Evolutionary conservation across 2,113 vertebrate genomes (phyloP), one percentile per base, ranked within the genome.

Genomic region (Aspiorhynchus laticeps): DNA sequence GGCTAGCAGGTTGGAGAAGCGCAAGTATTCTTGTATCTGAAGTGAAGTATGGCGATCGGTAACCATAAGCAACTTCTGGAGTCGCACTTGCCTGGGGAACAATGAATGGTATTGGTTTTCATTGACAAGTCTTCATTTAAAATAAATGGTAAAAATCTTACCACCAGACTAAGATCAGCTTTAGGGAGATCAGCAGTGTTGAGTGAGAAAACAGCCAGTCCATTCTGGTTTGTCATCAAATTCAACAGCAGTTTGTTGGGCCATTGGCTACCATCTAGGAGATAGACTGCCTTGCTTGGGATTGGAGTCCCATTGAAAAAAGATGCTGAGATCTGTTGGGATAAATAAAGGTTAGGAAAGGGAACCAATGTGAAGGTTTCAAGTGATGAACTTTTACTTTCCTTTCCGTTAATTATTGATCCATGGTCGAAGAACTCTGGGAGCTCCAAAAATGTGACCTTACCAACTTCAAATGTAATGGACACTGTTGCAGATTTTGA

Each of bases 171-270:
- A 0, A 84, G 31, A 17, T 51, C 28, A 53, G 19, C 21, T n/a
- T 56, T 14, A 38, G 67, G 82, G 36, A 84, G 1, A 19, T 14
- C 2, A 5, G 67, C 7, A 5, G 67, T 84, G 21, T 26, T 17
- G 21, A 84, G 67, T 0, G 92, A 88, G 88, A 95, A 95, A 3
- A 24, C 2, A 7, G 93, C 93, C 0, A 92, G 7, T 15, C 95
- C 95, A 0, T 91, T 28, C 2, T 1, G 33, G 84, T 94, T 84
- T 3, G 94, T 94, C 1, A 93, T 95, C n/a, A 94, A 84, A 33
- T 94, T 94, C 33, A 88, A 59, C 0, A 91, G 19, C 8, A 7
- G 33, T 0, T 7, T 6, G 1, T 71, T 0, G 1, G 86, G 75
- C 91, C 92, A 92, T 24, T 59, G 53, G 53, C 53, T 2, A 8